phyloP scores from a whole-genome alignment of 2,888 invertebrate species.

The Patella pellucida region DNA sequence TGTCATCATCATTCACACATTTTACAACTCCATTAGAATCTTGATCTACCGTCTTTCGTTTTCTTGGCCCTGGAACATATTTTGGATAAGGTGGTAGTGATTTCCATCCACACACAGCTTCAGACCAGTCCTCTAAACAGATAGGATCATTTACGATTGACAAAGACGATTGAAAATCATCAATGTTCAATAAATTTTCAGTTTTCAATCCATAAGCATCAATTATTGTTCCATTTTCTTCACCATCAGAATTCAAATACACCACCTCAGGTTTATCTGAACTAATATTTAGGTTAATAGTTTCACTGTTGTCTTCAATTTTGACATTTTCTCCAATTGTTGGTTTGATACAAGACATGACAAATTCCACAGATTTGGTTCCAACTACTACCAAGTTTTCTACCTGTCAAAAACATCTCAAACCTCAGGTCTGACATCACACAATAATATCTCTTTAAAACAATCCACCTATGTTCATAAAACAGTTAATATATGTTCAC shows the following conservation, averaged over 20 bases:
- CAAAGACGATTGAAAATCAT: conserved; percentile 34
- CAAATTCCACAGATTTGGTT: too few relatives aligned
- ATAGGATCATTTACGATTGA: conserved; percentile 31
- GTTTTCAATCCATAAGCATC: conserved; percentile 33
- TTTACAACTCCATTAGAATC: conserved; percentile 26
- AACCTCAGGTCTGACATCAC: too few relatives aligned
- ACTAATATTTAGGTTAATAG: background rate
- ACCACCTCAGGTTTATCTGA: background rate
- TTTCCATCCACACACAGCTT: conserved; percentile 54
- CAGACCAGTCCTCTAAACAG: conserved; percentile 42
- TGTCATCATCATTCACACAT: conserved; percentile 51
- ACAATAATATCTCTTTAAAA: too few relatives aligned
- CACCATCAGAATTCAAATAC: conserved; percentile 20
- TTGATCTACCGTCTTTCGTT: conserved; percentile 30
- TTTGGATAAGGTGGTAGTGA: conserved; percentile 37
- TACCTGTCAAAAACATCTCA: too few relatives aligned
- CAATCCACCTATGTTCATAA: too few relatives aligned
- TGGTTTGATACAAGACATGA: too few relatives aligned
- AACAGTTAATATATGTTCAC: too few relatives aligned
- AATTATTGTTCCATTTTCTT: conserved; percentile 35
- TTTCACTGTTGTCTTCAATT: too few relatives aligned
- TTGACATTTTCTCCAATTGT: too few relatives aligned
- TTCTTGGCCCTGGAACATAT: conserved; percentile 32
- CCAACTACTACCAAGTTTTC: too few relatives aligned
- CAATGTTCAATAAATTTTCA: conserved; percentile 38